These are phyloP conservation scores for Pelobates fuscus DNA, from an alignment of 2,113 vertebrate genomes.

Conservation along the genomic window DNA sequence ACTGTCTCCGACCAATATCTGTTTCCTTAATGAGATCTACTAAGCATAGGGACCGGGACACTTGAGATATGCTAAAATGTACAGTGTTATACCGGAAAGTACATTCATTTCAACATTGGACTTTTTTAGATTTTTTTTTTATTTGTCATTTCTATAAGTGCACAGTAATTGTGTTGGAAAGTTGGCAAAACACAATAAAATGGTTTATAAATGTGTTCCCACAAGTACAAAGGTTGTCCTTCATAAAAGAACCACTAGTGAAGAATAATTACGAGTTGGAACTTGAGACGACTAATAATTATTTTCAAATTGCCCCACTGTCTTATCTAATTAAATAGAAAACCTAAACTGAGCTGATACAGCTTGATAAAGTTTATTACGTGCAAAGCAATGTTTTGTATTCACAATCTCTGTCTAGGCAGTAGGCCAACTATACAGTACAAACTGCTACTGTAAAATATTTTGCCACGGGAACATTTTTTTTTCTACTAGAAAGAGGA, in stretches of 20 bases:
- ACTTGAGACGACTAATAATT: neutral
- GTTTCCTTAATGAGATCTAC: conserved; percentile 77
- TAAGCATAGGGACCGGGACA: conserved; percentile 67
- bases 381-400: neutral
- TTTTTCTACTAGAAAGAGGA: too few species aligned
- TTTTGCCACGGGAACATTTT: too few species aligned
- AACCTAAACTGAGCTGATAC: neutral
- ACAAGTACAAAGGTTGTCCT: too few species aligned
- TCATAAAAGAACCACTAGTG: neutral
- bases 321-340: neutral
- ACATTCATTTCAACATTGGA: neutral
- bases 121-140: neutral
- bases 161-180: too few species aligned
- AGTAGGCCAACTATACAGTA: neutral
- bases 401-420: neutral
- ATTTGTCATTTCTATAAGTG: too few species aligned
- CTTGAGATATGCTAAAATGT: conserved; percentile 73
- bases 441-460: too few species aligned
- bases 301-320: neutral
- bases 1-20: conserved; percentile 74
- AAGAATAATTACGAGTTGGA: neutral
- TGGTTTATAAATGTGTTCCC: too few species aligned
- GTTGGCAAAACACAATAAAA: too few species aligned
- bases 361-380: neutral
- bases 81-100: conserved; percentile 56